Percentiles rank a stretch among this genome's conserved stretches.
Evolutionary conservation across 1,140 invertebrate species (phyloP).

Genomic region (Zaprionus vittiger): DNA sequence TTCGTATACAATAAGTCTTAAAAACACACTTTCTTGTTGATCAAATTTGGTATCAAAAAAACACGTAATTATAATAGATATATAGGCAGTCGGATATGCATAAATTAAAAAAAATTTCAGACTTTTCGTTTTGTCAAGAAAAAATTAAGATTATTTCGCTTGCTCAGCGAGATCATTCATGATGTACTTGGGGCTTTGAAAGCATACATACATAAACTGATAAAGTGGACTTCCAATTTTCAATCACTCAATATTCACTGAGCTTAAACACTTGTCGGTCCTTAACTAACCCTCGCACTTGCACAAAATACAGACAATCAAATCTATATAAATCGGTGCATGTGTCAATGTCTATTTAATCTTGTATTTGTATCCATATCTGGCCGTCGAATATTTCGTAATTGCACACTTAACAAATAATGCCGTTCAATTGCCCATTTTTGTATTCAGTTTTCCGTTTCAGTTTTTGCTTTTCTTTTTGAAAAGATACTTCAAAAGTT

Average conservation of each 20-base stretch:
- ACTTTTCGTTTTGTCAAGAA: conserved; percentile 59
- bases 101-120: conserved; percentile 52
- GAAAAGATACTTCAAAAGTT: conserved; percentile 71
- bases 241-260: background rate
- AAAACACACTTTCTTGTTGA: conserved; percentile 20
- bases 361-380: background rate
- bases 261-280: background rate
- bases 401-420: conserved; percentile 44
- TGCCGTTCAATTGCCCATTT: conserved; percentile 35
- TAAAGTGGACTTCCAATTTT: background rate
- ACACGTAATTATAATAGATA: conserved; percentile 27
- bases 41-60: conserved; percentile 74
- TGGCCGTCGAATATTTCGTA: conserved; percentile 28
- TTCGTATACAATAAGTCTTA: conserved; percentile 43
- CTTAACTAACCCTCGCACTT: conserved; percentile 7
- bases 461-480: conserved; percentile 19
- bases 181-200: background rate
- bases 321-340: background rate
- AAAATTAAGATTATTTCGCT: conserved; percentile 11
- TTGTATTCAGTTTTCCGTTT: conserved; percentile 23
- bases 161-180: conserved; percentile 19
- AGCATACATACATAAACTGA: conserved; percentile 6
- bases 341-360: conserved; percentile 1
- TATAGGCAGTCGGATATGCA: conserved; percentile 31
- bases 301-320: background rate